Conservation (phyloP, 2,113 vertebrate genomes). For the Dromas ardeola region DNA sequence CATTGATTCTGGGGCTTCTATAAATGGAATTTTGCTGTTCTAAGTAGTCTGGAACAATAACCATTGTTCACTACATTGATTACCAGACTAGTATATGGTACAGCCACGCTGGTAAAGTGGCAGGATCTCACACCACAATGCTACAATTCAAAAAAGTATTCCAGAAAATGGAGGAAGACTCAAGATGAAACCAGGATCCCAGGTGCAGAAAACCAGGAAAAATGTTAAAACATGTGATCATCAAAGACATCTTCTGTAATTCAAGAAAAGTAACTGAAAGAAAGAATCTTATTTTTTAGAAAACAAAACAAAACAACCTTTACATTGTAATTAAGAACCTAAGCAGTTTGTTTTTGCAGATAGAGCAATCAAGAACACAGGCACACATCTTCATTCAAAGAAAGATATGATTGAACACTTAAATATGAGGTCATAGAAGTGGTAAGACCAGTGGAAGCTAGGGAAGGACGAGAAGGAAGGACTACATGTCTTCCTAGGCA, state of each 20-base stretch:
- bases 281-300: background rate
- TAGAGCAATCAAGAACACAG: background rate
- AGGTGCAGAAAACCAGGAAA: background rate
- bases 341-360: background rate
- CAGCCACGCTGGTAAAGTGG: background rate
- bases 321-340: background rate
- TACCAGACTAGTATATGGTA: background rate
- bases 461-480: background rate
- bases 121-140: background rate
- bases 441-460: background rate
- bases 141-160: background rate
- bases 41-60: background rate
- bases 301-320: background rate
- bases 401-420: background rate
- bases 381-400: background rate
- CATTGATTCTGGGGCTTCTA: background rate
- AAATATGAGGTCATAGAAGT: background rate
- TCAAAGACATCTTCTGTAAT: background rate
- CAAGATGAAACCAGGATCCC: background rate
- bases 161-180: background rate
- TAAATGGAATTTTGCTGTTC: background rate
- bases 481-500: background rate
- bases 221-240: background rate
- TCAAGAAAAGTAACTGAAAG: background rate
- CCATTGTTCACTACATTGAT: background rate